Evolutionary conservation across 2,888 invertebrate species (phyloP), one percentile per base, ranked within the genome.

Genomic region (Drosophila macrothrix): DNA sequence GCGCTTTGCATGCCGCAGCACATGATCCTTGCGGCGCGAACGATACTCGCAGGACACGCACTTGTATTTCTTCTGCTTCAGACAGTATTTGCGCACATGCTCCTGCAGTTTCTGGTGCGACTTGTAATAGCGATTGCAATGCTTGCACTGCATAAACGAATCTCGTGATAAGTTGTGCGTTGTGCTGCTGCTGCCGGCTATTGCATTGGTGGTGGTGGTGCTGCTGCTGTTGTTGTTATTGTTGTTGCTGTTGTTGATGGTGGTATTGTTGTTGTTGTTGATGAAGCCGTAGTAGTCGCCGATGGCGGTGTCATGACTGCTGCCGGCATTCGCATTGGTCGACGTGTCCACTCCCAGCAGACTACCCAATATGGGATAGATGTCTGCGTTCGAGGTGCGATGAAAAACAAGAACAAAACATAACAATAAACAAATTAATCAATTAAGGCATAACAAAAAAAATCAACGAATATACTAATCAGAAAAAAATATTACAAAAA

Each of bases 31-130:
- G 72, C 93, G 92, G 0, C 93, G 85, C 6, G 93, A 93, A 7
- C 93, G 92, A 83, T 93, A 93, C 67, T 92, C 91, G 74, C 93
- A 93, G 58, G 92, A 93, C 16, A 93, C 86, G 73, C 93, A 93
- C 71, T 93, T 92, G 82, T 92, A 93, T 75, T 93, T 93, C 82
- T 93, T 93, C 65, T 93, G 92, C 74, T 93, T 93, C 4, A 93
- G 83, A 67, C 93, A 93, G 73, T 93, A 93, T 78, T 93, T 93
- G 35, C 92, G 89, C 28, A 93, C 92, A 74, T 93, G 93, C 55
- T 92, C 92, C 76, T 92, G 92, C 31, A 93, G 68, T 67, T 93
- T 93, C 55, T 92, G 93, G n/a, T 80, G 76, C 14, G 90, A 91
- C 52, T 92, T 92, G 64, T 93, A 93, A 29, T 91, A 92, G n/a